Evolutionary conservation across 2,888 invertebrate genomes (phyloP), one percentile per base, ranked within the genome.

Genomic region (Diplolepis rosae): DNA sequence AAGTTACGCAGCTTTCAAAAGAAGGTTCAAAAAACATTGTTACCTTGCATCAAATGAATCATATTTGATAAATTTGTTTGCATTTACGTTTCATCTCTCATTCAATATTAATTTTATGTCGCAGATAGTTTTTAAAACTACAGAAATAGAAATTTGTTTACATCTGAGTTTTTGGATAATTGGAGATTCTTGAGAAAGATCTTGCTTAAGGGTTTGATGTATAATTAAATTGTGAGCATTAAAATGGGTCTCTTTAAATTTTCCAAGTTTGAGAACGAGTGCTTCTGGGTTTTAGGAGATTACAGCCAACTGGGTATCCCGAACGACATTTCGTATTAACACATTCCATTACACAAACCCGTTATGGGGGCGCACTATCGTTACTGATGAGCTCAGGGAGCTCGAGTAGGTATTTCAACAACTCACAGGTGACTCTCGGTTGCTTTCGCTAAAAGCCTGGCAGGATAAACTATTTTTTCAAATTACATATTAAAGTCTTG

Each of bases 131-230:
- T n/a, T n/a, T n/a, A n/a, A n/a, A n/a, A n/a, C n/a, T n/a, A n/a
- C n/a, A n/a, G n/a, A n/a, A n/a, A n/a, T n/a, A n/a, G n/a, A n/a
- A n/a, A n/a, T n/a, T n/a, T n/a, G n/a, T n/a, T n/a, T n/a, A n/a
- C n/a, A n/a, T n/a, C n/a, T n/a, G n/a, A n/a, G n/a, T n/a, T n/a
- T n/a, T n/a, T n/a, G n/a, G n/a, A n/a, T n/a, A 50, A 50, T 50
- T 50, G 24, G 24, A 50, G 24, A 27, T 24, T n/a, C 11, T 50
- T 50, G 27, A 13, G 18, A 22, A 27, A n/a, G 45, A 50, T 50
- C 50, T 50, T 50, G 50, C 50, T 50, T 50, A 27, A 50, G 50
- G 27, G 50, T n/a, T n/a, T n/a, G n/a, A n/a, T n/a, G n/a, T n/a
- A n/a, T 50, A 50, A 50, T 50, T 50, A 50, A 50, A 50, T 24